phyloP scores from a whole-genome alignment of 2,113 vertebrate species.

The Pogonocichla stellata region DNA sequence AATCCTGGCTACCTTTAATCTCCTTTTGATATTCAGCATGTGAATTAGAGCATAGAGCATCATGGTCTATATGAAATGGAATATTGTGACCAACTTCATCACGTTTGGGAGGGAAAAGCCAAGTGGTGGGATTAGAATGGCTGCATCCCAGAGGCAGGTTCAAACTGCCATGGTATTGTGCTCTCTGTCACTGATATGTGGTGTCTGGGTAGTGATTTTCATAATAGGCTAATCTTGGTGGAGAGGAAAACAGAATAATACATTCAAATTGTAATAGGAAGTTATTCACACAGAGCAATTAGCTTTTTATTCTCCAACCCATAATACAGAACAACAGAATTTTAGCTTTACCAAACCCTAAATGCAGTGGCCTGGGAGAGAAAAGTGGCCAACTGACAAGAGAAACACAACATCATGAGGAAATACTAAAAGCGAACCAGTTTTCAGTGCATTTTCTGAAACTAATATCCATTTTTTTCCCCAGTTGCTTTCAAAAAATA shows the following conservation, averaged over 20 bases:
- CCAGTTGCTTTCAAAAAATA: not conserved
- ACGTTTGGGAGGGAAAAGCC: not conserved
- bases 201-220: conserved; percentile 18
- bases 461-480: not conserved
- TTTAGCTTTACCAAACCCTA: not conserved
- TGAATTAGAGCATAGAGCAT: not conserved
- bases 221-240: conserved; percentile 34
- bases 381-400: not conserved
- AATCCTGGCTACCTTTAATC: not conserved
- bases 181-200: not conserved
- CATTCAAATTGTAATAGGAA: conserved; percentile 4
- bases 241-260: conserved; percentile 15
- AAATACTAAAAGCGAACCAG: not conserved
- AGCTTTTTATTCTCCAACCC: not conserved
- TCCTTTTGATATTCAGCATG: not conserved
- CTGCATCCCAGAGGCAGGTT: conserved; percentile 11
- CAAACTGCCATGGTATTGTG: not conserved
- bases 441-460: not conserved
- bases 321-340: not conserved
- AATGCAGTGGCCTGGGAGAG: not conserved
- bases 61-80: not conserved
- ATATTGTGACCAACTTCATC: not conserved
- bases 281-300: conserved; percentile 36
- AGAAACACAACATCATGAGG: not conserved
- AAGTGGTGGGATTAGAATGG: not conserved